Conservation (phyloP, 2,797 vertebrate species). For the Emydoidea blandingii region DNA sequence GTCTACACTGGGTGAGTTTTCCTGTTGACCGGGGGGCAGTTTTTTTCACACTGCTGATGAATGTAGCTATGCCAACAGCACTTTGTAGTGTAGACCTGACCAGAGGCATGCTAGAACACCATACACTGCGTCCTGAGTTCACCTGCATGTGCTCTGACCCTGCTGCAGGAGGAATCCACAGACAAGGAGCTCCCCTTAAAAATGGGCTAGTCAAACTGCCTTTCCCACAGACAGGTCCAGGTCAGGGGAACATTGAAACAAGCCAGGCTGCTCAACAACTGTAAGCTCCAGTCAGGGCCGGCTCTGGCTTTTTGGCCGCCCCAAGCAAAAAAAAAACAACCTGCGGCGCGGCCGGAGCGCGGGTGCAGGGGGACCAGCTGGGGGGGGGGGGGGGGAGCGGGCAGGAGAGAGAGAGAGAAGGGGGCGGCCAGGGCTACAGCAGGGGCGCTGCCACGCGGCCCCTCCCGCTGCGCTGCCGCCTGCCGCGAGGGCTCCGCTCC, state of each 20-base stretch:
- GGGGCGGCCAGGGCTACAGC: too few species aligned
- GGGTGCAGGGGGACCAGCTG: too few species aligned
- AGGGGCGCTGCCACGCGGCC: too few species aligned
- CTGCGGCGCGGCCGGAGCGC: too few species aligned
- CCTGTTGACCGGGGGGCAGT: background rate
- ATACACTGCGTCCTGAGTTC: background rate
- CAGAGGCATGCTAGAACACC: background rate
- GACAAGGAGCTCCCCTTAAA: background rate
- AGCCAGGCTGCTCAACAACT: fast-evolving
- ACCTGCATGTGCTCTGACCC: background rate
- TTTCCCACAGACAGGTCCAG: background rate
- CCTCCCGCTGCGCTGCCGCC: too few species aligned
- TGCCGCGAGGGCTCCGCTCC: too few species aligned
- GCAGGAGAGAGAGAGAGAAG: too few species aligned
- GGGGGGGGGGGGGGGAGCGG: too few species aligned
- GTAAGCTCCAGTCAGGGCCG: background rate
- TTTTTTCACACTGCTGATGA: background rate
- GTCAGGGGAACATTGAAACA: background rate
- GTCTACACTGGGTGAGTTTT: background rate
- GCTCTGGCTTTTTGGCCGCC: too few species aligned
- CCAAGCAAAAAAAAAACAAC: too few species aligned
- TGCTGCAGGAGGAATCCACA: background rate
- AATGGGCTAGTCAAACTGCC: background rate
- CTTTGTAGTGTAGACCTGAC: background rate
- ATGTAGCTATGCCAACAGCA: too few species aligned